A percentile compares a stretch with the other conserved stretches of the same genome.
Evolutionary conservation across 2,113 vertebrate species (phyloP).

Genomic region (Cephalopholis sonnerati): DNA sequence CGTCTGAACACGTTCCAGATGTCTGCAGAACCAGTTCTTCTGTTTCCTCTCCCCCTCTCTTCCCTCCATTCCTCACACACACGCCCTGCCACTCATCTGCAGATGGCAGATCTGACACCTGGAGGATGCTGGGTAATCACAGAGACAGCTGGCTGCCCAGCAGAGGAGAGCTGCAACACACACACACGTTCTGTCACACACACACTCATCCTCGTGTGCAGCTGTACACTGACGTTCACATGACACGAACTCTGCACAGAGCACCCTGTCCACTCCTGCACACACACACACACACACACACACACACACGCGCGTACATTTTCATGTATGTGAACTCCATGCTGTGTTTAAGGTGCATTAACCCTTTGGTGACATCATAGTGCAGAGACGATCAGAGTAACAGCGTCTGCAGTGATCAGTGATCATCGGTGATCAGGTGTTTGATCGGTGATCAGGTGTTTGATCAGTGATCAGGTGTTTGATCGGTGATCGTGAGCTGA

Average conservation of each 20-base stretch:
- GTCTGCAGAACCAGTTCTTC: slow-evolving; percentile 79
- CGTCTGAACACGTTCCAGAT: slow-evolving; percentile 78
- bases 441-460: no score
- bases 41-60: slow-evolving; percentile 13
- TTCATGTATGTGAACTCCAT: neutral
- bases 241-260: slow-evolving; percentile 7
- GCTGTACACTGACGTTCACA: neutral
- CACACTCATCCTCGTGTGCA: neutral
- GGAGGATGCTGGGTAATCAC: slow-evolving; percentile 76
- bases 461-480: no score
- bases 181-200: neutral
- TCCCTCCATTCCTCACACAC: slow-evolving; percentile 48
- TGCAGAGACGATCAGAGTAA: neutral
- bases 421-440: no score
- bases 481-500: no score
- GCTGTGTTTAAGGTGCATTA: neutral
- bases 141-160: slow-evolving; percentile 64
- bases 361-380: neutral
- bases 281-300: no score
- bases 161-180: neutral
- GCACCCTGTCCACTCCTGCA: neutral
- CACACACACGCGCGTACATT: neutral
- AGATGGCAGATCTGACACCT: slow-evolving; percentile 72
- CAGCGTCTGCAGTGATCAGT: no score
- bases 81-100: slow-evolving; percentile 66